phyloP scores from a whole-genome alignment of 1,140 invertebrate genomes.

The Trichogramma pretiosum region DNA sequence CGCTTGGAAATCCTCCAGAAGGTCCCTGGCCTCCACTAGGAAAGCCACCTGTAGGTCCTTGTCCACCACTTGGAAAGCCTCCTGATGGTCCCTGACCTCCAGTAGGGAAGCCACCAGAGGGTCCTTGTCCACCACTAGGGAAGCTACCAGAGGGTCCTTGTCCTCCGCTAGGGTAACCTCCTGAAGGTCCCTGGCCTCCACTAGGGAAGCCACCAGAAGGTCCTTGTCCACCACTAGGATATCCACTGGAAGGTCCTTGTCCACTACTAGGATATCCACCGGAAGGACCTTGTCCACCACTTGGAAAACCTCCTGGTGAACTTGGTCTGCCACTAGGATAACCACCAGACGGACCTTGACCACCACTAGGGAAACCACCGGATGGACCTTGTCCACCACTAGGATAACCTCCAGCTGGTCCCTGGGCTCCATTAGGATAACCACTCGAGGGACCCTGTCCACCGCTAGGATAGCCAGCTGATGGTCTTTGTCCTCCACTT shows the following conservation, averaged over 20 bases:
- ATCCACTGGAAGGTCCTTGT: constrained; percentile 2
- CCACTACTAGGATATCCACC: background rate
- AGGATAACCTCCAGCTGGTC: constrained; percentile 22
- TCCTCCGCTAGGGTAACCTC: constrained; percentile 22
- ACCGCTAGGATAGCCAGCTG: constrained; percentile 14
- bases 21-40: constrained; percentile 18
- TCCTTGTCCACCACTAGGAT: background rate
- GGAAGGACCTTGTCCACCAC: constrained; percentile 19
- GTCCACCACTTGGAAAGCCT: constrained; percentile 24
- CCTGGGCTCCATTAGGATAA: constrained; percentile 5
- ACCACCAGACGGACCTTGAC: constrained; percentile 22
- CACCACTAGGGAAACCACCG: constrained; percentile 22
- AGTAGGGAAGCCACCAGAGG: constrained; percentile 25
- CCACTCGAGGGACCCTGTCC: background rate
- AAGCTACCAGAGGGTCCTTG: constrained; percentile 19
- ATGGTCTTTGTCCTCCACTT: constrained; percentile 19
- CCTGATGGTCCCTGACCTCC: constrained; percentile 22
- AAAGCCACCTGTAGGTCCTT: constrained; percentile 21
- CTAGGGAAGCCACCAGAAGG: background rate
- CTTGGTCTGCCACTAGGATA: constrained; percentile 19
- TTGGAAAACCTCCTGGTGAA: constrained; percentile 23
- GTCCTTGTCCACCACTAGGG: constrained; percentile 20
- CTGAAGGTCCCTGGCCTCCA: constrained; percentile 16
- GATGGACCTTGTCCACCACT: constrained; percentile 26
- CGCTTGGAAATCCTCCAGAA: constrained; percentile 23